A percentile compares a stretch with the other conserved stretches of the same genome.
Conservation (phyloP, 2,888 invertebrate species). For the Athalia rosae region DNA sequence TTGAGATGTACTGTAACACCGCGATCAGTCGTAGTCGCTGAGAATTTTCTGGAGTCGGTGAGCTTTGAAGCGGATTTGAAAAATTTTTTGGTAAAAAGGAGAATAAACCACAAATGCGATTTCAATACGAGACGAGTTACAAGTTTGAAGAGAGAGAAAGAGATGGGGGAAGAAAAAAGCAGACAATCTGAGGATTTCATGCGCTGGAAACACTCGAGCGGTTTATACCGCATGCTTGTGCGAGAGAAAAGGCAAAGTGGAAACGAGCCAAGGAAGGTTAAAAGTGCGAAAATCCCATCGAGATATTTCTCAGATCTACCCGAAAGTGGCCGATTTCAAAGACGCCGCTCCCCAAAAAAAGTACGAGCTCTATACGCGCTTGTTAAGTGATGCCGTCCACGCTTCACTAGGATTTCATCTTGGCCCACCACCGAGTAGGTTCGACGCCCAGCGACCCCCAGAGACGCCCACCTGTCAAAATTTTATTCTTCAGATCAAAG, state of each 20-base stretch:
- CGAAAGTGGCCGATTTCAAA: slow-evolving; percentile 63
- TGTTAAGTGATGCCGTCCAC: slow-evolving; percentile 39
- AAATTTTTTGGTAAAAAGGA: slow-evolving; percentile 11
- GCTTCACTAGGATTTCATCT: slow-evolving; percentile 37
- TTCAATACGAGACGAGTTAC: slow-evolving; percentile 11
- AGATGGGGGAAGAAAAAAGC: slow-evolving; percentile 34
- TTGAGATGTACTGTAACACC: slow-evolving; percentile 17
- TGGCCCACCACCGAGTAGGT: slow-evolving; percentile 39
- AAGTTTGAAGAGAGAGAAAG: slow-evolving; percentile 3
- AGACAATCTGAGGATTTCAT: slow-evolving; percentile 26
- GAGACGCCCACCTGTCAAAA: slow-evolving; percentile 42
- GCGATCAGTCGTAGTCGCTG: slow-evolving; percentile 8
- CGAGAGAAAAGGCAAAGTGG: slow-evolving; percentile 24
- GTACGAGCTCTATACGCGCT: slow-evolving; percentile 35
- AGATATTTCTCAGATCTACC: slow-evolving; percentile 62
- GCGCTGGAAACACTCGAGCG: slow-evolving; percentile 39
- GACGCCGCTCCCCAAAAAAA: slow-evolving; percentile 42
- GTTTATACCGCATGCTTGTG: slow-evolving; percentile 20
- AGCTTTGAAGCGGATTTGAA: slow-evolving; percentile 10
- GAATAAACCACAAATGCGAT: slow-evolving; percentile 13
- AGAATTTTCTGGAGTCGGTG: slow-evolving; percentile 17
- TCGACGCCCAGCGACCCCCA: slow-evolving; percentile 38
- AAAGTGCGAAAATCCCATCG: slow-evolving; percentile 70
- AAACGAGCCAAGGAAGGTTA: slow-evolving; percentile 55
- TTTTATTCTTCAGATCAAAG: slow-evolving; percentile 37